Evolutionary conservation across 2,888 invertebrate genomes (phyloP), one percentile per base, ranked within the genome.

Genomic region (Nomada flava): DNA sequence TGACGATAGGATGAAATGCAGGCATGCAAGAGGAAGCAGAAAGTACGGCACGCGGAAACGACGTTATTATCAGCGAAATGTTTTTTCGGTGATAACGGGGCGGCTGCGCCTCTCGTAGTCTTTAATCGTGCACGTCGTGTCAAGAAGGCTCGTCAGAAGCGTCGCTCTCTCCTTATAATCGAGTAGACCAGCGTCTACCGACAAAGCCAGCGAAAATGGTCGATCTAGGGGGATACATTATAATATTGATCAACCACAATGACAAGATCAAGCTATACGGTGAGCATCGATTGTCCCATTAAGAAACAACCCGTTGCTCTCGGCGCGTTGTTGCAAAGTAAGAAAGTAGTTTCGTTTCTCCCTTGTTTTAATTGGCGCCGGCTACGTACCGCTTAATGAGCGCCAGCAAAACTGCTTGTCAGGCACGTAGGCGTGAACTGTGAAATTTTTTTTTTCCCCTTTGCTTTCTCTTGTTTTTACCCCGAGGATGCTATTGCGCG

Each of bases 211-310:
- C 76, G 81, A 93, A 90, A 86, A 96, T 97, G 95, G 98, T 98
- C 93, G 98, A 98, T 95, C 95, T 98, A 93, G 98, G 98, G 92
- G 98, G 98, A 93, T 98, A 98, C 95, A 98, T 98, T 93, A 98
- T 98, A 94, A 98, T 98, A 93, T 95, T 98, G 93, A 98, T 98
- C 89, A 98, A 98, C 95, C 98, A 98, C 92, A 97, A 97, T 94
- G 98, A 98, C 94, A 98, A 98, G 94, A 97, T 98, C 92, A 98
- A 98, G 95, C 95, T 98, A 88, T 98, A 98, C 93, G 98, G 98
- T 97, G 94, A 94, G 65, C 57, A 74, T 76, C 59, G 59, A 80
- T 75, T 20, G n/a, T 44, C 15, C 63, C 15, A 23, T 36, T 15
- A 52, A 47, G 15, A 64, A 36, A 50, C 42, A 42, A 50, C 11